Evolutionary conservation across 2,888 invertebrate species (phyloP).

Genomic region (Neoitamus cyanurus): DNA sequence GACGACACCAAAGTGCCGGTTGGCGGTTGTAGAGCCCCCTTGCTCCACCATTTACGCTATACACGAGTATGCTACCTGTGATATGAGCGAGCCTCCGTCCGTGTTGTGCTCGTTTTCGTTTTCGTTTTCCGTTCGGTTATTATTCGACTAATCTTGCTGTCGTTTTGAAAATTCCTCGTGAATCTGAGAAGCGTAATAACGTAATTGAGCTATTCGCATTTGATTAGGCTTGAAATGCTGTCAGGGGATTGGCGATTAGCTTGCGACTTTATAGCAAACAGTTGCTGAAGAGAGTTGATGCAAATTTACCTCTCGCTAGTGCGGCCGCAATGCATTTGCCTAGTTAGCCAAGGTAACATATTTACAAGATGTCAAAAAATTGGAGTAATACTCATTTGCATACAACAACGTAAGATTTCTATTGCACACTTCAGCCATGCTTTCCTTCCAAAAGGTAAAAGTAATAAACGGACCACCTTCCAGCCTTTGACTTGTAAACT

Average conservation of each 20-base stretch:
- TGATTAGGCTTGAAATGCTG: not conserved
- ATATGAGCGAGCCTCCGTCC: not conserved
- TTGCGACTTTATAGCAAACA: not conserved
- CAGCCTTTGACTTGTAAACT: too few species aligned
- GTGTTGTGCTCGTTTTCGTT: not conserved
- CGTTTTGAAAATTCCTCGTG: not conserved
- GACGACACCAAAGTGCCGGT: not conserved
- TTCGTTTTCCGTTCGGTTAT: not conserved
- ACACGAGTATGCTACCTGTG: not conserved
- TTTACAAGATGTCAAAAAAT: not conserved
- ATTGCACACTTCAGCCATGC: not conserved
- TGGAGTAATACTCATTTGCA: not conserved
- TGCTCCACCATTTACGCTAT: not conserved
- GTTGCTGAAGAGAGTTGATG: not conserved
- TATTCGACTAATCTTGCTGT: conserved; percentile 12
- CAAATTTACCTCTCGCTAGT: not conserved
- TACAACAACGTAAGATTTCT: not conserved
- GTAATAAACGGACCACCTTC: too few species aligned
- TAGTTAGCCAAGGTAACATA: not conserved
- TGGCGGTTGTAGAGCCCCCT: not conserved
- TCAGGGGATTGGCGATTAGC: not conserved
- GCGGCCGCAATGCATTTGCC: not conserved
- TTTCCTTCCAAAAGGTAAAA: too few species aligned
- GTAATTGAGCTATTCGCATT: not conserved
- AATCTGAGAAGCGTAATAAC: not conserved